Percentiles rank a stretch among this genome's conserved stretches.
phyloP scores from a whole-genome alignment of 2,113 vertebrate genomes.

The Hirundichthys speculiger region DNA sequence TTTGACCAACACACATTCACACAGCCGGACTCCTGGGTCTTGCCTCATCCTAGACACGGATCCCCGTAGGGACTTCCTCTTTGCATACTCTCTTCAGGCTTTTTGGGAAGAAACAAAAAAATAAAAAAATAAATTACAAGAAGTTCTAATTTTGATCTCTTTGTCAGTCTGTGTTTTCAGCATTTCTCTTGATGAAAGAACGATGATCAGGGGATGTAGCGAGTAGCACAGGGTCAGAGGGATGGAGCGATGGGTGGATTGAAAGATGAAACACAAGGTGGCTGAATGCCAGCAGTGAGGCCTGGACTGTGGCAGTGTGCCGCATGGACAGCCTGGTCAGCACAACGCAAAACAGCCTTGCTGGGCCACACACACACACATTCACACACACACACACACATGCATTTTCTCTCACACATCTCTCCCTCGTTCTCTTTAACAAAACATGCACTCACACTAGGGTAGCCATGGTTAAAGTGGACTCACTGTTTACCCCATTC shows the following conservation, averaged over 20 bases:
- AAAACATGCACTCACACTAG: slow-evolving; percentile 32
- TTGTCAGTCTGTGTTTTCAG: background rate
- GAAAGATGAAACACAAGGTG: slow-evolving; percentile 70
- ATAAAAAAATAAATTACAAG: background rate
- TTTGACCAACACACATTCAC: slow-evolving; percentile 57
- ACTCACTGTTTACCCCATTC: slow-evolving; percentile 74
- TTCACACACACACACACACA: slow-evolving; percentile 35
- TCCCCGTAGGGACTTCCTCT: slow-evolving; percentile 4
- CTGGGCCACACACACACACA: slow-evolving; percentile 21
- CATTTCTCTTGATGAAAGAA: slow-evolving; percentile 12
- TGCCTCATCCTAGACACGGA: slow-evolving; percentile 53
- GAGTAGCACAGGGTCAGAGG: slow-evolving; percentile 23
- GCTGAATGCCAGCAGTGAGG: slow-evolving; percentile 74
- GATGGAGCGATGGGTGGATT: slow-evolving; percentile 31
- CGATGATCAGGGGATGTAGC: slow-evolving; percentile 47
- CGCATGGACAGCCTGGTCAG: slow-evolving; percentile 73
- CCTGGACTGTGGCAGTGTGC: slow-evolving; percentile 58
- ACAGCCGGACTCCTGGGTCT: slow-evolving; percentile 58
- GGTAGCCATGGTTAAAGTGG: slow-evolving; percentile 64
- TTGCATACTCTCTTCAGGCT: background rate
- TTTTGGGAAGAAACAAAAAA: background rate
- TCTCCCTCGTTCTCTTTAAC: slow-evolving; percentile 20
- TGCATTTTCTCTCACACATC: slow-evolving; percentile 7
- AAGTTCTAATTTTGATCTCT: background rate
- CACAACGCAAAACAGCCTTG: slow-evolving; percentile 70